Conservation (phyloP, 2,113 vertebrate genomes). For the Oriolus oriolus region DNA sequence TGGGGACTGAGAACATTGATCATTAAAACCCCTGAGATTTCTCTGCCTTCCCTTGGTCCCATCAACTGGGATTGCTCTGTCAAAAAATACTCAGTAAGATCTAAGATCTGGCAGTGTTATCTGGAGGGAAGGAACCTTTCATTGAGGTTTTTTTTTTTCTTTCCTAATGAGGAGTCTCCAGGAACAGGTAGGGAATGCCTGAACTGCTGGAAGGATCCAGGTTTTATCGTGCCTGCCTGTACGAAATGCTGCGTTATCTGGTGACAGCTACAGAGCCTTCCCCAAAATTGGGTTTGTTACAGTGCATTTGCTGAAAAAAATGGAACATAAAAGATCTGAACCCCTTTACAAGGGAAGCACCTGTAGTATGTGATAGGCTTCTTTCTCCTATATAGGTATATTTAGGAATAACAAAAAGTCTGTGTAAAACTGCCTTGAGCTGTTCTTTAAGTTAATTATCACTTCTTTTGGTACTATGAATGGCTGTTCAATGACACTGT, state of each 20-base stretch:
- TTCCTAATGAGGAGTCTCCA: not conserved
- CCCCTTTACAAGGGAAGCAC: not conserved
- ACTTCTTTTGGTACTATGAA: slow-evolving; percentile 79
- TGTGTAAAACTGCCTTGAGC: slow-evolving; percentile 72
- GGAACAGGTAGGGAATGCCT: not conserved
- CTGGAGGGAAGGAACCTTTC: not conserved
- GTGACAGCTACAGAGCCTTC: not conserved
- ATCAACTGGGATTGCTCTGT: not conserved
- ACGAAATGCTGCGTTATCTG: rapidly evolving
- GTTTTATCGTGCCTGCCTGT: not conserved
- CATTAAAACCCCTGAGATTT: not conserved
- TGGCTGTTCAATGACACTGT: slow-evolving; percentile 85
- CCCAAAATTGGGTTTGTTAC: not conserved
- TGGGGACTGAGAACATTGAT: not conserved
- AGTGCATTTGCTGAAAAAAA: not conserved
- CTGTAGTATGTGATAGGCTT: not conserved
- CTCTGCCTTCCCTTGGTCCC: not conserved
- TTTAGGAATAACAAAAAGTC: slow-evolving; percentile 67
- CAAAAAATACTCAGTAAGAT: not conserved
- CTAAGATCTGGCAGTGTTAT: not conserved
- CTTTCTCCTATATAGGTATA: slow-evolving; percentile 45
- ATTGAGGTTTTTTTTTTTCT: not conserved
- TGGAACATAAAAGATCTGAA: not conserved
- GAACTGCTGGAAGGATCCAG: not conserved
- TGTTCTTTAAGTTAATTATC: slow-evolving; percentile 86